Percentiles rank a stretch among this genome's conserved stretches.
These are phyloP conservation scores for Pagrus major DNA, from an alignment of 2,113 vertebrate genomes.

Conservation along the genomic window DNA sequence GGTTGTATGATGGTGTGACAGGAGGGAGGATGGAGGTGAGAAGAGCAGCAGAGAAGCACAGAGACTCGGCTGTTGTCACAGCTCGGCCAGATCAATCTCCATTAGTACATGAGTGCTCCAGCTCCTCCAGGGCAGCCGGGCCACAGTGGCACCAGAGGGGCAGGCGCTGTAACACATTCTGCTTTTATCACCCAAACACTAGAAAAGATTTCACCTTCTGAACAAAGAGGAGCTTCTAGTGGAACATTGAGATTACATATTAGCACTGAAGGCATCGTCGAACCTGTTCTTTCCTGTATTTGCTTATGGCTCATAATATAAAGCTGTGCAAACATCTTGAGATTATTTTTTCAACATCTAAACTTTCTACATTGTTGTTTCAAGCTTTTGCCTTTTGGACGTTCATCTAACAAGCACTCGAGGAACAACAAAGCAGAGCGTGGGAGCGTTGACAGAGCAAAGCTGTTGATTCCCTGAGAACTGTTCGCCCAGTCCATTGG, in stretches of 20 bases:
- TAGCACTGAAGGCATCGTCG: not conserved
- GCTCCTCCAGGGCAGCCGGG: slow-evolving; percentile 29
- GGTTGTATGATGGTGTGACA: slow-evolving; percentile 6
- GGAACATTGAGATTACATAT: not conserved
- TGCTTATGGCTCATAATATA: slow-evolving; percentile 7
- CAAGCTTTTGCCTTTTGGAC: slow-evolving; percentile 22
- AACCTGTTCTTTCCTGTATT: not conserved
- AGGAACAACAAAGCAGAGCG: slow-evolving; percentile 50
- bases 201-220: slow-evolving; percentile 2
- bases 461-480: slow-evolving; percentile 56
- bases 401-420: slow-evolving; percentile 9
- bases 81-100: slow-evolving; percentile 51
- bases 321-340: slow-evolving; percentile 51
- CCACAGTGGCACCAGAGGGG: slow-evolving; percentile 23
- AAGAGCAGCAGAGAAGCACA: slow-evolving; percentile 36
- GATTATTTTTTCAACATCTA: slow-evolving; percentile 27
- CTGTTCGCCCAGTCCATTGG: slow-evolving; percentile 26
- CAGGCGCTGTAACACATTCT: slow-evolving; percentile 27
- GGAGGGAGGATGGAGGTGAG: slow-evolving; percentile 29
- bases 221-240: not conserved
- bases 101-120: slow-evolving; percentile 39
- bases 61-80: slow-evolving; percentile 17
- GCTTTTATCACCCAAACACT: slow-evolving; percentile 42
- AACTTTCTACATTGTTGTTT: slow-evolving; percentile 39
- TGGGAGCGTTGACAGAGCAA: slow-evolving; percentile 48